phyloP scores from a whole-genome alignment of 1,140 invertebrate genomes.

The Drosophila bocqueti region DNA sequence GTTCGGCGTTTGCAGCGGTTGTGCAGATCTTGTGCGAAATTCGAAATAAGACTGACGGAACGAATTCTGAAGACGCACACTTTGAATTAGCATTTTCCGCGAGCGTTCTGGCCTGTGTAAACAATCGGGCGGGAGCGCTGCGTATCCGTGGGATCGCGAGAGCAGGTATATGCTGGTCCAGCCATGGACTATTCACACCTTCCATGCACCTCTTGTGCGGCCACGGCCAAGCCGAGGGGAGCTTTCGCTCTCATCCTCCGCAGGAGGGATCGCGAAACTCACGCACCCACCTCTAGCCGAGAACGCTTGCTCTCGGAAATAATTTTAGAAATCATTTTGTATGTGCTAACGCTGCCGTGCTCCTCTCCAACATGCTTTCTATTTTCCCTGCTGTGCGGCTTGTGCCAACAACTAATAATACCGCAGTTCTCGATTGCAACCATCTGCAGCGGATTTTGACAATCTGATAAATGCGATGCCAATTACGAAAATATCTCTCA shows the following conservation, averaged over 20 bases:
- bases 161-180: slow-evolving; percentile 21
- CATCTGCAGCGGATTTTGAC: slow-evolving; percentile 61
- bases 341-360: neutral
- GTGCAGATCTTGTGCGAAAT: slow-evolving; percentile 55
- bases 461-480: slow-evolving; percentile 58
- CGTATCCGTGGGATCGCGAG: slow-evolving; percentile 15
- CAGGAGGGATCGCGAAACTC: neutral
- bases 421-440: slow-evolving; percentile 49
- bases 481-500: slow-evolving; percentile 45
- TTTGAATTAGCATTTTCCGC: slow-evolving; percentile 38
- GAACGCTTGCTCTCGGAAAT: slow-evolving; percentile 34
- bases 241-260: slow-evolving; percentile 11
- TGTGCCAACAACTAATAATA: slow-evolving; percentile 48
- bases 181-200: slow-evolving; percentile 2
- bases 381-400: slow-evolving; percentile 17
- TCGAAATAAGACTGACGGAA: slow-evolving; percentile 62
- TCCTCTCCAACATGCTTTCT: slow-evolving; percentile 34
- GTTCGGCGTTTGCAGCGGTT: slow-evolving; percentile 17
- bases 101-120: slow-evolving; percentile 33
- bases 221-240: slow-evolving; percentile 14
- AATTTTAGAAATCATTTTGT: slow-evolving; percentile 54
- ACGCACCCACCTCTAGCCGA: slow-evolving; percentile 35
- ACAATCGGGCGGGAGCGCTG: slow-evolving; percentile 26
- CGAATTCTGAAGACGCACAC: slow-evolving; percentile 27
- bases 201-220: slow-evolving; percentile 11